Percentiles rank a stretch among this genome's conserved stretches.
These are phyloP conservation scores for Gnathonemus longibarbis DNA, from an alignment of 2,113 vertebrate species.

Conservation along the genomic window DNA sequence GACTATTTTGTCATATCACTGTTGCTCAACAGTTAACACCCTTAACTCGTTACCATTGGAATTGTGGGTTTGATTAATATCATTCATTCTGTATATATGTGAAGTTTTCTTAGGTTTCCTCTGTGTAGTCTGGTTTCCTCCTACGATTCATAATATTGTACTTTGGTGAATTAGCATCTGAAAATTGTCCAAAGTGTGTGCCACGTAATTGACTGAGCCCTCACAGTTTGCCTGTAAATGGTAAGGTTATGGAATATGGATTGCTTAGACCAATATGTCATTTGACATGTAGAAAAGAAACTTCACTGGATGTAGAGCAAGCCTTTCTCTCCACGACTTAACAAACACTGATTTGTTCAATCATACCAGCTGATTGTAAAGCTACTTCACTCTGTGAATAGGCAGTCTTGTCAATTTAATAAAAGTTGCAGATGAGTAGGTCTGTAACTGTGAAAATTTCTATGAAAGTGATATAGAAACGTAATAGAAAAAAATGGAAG, in stretches of 20 bases:
- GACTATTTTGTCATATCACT: not conserved
- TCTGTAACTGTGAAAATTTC: not conserved
- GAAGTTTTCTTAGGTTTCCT: not conserved
- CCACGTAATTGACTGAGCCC: not conserved
- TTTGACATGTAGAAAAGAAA: not conserved
- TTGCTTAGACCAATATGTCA: not conserved
- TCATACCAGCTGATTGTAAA: not conserved
- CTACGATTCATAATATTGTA: not conserved
- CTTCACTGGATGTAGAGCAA: not conserved
- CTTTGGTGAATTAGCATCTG: not conserved
- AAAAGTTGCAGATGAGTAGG: not conserved
- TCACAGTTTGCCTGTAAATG: not conserved
- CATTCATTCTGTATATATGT: not conserved
- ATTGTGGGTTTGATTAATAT: not conserved
- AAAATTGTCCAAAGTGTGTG: not conserved
- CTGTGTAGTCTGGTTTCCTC: not conserved
- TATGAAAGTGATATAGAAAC: not conserved
- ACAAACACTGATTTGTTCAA: not conserved
- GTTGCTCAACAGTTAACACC: not conserved
- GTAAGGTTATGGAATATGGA: not conserved
- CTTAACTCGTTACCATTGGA: not conserved
- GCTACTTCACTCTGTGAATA: not conserved
- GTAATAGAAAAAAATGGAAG: not conserved
- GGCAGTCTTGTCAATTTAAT: not conserved
- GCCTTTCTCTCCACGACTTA: not conserved